phyloP scores from a whole-genome alignment of 2,113 vertebrate genomes.

The Poeciliopsis occidentalis region DNA sequence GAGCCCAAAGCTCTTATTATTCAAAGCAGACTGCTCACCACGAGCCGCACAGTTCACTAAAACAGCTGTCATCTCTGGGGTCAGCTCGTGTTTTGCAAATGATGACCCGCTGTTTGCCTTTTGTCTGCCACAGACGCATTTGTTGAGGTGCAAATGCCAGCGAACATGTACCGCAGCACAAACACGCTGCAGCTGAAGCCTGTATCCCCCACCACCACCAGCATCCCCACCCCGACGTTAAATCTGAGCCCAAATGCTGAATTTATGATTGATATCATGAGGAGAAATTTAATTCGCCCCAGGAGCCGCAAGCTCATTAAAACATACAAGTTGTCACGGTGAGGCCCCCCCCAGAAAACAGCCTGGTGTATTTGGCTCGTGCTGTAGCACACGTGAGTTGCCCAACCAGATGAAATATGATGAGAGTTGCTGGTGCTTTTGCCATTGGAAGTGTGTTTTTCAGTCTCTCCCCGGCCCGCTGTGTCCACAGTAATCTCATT shows the following conservation, averaged over 20 bases:
- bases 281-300: conserved; percentile 53
- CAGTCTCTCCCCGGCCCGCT: conserved; percentile 32
- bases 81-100: conserved; percentile 57
- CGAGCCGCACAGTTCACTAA: conserved; percentile 44
- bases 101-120: conserved; percentile 57
- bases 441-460: conserved; percentile 42
- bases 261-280: conserved; percentile 55
- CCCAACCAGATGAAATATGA: conserved; percentile 42
- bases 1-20: conserved; percentile 51
- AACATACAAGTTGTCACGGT: conserved; percentile 53
- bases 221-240: not conserved
- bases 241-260: conserved; percentile 19
- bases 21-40: conserved; percentile 52
- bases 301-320: conserved; percentile 65
- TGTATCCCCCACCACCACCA: not conserved
- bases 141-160: conserved; percentile 29
- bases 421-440: conserved; percentile 39
- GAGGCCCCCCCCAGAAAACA: conserved; percentile 21
- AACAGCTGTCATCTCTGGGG: conserved; percentile 69
- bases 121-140: conserved; percentile 39
- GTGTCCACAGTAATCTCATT: conserved; percentile 72
- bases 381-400: conserved; percentile 4
- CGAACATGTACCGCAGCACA: conserved; percentile 4
- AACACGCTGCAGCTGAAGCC: not conserved
- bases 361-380: conserved; percentile 20